Conservation (phyloP, 1,140 invertebrate genomes). For the Planococcus citri region DNA sequence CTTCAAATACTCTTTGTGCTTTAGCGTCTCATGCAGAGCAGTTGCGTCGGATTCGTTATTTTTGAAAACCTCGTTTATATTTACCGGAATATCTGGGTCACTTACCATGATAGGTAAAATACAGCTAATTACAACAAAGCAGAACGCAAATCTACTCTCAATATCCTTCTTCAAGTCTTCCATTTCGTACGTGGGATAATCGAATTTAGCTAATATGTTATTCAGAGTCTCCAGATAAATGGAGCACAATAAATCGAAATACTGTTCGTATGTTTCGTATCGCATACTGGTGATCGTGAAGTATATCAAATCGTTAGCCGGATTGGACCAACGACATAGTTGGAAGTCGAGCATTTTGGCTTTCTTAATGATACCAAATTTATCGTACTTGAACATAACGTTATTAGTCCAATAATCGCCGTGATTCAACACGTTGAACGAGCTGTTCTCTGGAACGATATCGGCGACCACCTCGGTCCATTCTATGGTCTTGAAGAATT, state of each 20-base stretch:
- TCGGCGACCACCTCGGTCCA: background rate
- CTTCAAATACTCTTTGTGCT: background rate
- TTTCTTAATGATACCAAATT: constrained; percentile 37
- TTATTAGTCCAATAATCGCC: constrained; percentile 69
- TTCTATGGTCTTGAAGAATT: background rate
- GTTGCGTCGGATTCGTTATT: background rate
- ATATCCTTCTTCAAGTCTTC: background rate
- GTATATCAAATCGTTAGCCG: background rate
- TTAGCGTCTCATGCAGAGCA: background rate
- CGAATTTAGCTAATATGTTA: background rate
- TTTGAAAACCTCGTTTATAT: background rate
- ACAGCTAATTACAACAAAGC: background rate
- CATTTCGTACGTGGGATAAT: background rate
- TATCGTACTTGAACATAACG: constrained; percentile 48
- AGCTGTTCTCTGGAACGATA: constrained; percentile 33
- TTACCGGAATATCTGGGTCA: background rate
- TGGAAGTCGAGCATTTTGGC: constrained; percentile 30
- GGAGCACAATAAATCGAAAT: background rate
- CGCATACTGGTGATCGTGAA: constrained; percentile 10
- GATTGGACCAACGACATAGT: background rate
- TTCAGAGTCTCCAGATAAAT: background rate
- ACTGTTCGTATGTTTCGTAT: background rate
- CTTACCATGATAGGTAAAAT: background rate
- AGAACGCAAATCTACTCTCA: background rate
- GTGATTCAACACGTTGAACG: constrained; percentile 53